Evolutionary conservation across 2,888 invertebrate genomes (phyloP), one percentile per base, ranked within the genome.

Genomic region (Cosmia pyralina): DNA sequence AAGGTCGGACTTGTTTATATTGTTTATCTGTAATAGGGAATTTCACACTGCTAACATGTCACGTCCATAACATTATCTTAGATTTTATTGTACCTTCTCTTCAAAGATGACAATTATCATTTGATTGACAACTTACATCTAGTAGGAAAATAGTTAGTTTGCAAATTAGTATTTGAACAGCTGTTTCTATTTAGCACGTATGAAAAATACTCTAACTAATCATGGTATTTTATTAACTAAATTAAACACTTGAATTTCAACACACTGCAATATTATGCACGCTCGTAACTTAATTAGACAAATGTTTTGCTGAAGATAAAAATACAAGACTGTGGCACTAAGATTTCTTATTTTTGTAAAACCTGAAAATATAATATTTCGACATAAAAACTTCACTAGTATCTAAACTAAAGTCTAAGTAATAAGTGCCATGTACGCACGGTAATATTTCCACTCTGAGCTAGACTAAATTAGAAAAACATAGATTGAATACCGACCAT

Each of bases 1-100:
- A 88, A 89, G 89, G 89, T 75, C 84, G 76, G 15, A 41, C 58
- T 50, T 69, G 75, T 80, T 77, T 58, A 71, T 79, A 73, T 83
- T 81, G 57, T 80, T 67, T 70, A 68, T 48, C 69, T 59, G 64
- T 81, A 74, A 52, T 69, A 71, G 60, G 57, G 8, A 82, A 82
- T 82, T 80, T 69, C 79, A n/a, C 65, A 69, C 34, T 58, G 52
- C 68, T 71, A 48, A 57, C 52, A 22, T 53, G 52, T 48, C 52
- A 62, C 48, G n/a, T 60, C 17, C 6, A 50, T 77, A 28, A 19
- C 10, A 65, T 44, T 63, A 41, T 68, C 34, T 71, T 62, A 17
- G 46, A 52, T 52, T 63, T 19, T 22, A 80, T 34, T 50, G 38
- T 28, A 41, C 15, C n/a, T 50, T 11, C 62, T 55, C n/a, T 22